Percentiles rank a stretch among this genome's conserved stretches.
phyloP scores from a whole-genome alignment of 2,797 vertebrate species.

The Eulemur rubriventer region DNA sequence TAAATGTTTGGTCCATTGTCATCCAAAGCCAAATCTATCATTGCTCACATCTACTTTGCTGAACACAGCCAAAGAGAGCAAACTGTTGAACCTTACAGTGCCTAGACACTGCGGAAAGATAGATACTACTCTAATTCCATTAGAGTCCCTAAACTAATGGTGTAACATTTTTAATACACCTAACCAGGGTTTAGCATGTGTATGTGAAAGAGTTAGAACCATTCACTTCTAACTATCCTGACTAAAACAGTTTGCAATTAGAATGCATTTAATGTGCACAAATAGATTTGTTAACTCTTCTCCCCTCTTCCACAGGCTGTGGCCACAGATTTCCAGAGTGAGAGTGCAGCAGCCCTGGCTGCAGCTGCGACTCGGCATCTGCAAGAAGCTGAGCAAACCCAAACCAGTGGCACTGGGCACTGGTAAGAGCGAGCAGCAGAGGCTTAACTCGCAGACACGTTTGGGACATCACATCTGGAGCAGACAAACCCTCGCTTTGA shows the following conservation, averaged over 20 bases:
- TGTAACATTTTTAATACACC: neutral
- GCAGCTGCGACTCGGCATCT: constrained; percentile 96
- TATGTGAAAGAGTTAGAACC: neutral
- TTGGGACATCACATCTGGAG: neutral
- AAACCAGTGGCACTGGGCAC: constrained; percentile 91
- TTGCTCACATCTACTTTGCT: neutral
- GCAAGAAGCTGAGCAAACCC: constrained; percentile 97
- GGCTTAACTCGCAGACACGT: fast-evolving
- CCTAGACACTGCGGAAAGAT: neutral
- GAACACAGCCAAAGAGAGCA: neutral
- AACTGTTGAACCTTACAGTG: neutral
- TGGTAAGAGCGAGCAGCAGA: constrained; percentile 87
- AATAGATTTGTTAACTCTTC: neutral
- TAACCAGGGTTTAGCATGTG: neutral
- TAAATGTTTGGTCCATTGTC: neutral
- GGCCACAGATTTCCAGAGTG: constrained; percentile 98
- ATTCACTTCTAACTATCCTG: neutral
- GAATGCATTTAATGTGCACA: neutral
- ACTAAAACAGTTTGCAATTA: neutral
- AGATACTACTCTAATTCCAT: neutral
- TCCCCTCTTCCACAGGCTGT: constrained; percentile 89
- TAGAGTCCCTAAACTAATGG: neutral
- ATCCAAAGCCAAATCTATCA: neutral
- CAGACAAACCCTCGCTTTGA: neutral
- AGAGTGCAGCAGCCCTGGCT: constrained; percentile 96